Conservation (phyloP, 2,888 invertebrate genomes). For the Oegoconia quadripuncta region DNA sequence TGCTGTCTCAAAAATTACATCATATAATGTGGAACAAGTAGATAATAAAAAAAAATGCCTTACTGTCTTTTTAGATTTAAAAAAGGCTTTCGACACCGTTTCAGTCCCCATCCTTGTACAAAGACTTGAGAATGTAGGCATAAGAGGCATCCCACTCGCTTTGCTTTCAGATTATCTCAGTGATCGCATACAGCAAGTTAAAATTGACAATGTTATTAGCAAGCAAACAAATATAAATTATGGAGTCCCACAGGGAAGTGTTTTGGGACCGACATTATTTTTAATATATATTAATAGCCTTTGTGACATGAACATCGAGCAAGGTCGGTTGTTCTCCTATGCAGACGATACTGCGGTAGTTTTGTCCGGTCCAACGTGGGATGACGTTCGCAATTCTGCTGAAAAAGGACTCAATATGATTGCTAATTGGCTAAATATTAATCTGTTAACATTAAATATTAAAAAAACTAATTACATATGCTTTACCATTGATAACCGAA, state of each 20-base stretch:
- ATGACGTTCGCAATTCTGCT: neutral
- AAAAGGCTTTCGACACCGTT: too few species aligned
- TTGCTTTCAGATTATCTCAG: too few species aligned
- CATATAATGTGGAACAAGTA: too few species aligned
- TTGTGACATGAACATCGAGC: neutral
- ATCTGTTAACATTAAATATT: constrained; percentile 8
- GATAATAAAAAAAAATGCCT: too few species aligned
- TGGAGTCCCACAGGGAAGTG: constrained; percentile 5
- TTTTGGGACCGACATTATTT: constrained; percentile 2
- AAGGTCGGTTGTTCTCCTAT: neutral
- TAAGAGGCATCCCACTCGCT: too few species aligned
- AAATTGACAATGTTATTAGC: too few species aligned
- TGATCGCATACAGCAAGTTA: too few species aligned
- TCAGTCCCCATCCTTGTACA: too few species aligned
- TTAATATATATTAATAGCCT: constrained; percentile 1
- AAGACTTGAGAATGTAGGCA: too few species aligned
- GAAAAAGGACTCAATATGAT: constrained; percentile 5
- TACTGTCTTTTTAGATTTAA: too few species aligned
- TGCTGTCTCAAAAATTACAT: too few species aligned
- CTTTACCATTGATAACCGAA: constrained; percentile 41
- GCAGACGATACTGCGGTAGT: constrained; percentile 4
- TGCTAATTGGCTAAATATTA: constrained; percentile 4
- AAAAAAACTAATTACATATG: constrained; percentile 2
- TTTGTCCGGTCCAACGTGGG: constrained; percentile 4
- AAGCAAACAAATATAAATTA: too few species aligned